These are phyloP conservation scores for Crocidura indochinensis DNA, from an alignment of 2,797 vertebrate species.

Conservation along the genomic window DNA sequence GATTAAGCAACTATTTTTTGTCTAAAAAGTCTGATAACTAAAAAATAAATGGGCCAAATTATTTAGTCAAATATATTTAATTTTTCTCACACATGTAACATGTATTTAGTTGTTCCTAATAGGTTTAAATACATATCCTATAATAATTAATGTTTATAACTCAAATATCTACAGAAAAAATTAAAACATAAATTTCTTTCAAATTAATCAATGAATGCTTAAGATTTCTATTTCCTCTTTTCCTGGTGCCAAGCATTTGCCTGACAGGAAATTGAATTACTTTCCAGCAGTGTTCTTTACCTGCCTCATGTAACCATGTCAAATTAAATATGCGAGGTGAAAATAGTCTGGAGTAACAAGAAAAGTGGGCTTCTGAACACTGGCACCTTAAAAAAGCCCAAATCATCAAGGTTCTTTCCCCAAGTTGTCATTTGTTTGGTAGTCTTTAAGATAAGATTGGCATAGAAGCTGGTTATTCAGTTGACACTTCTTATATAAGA, in stretches of 20 bases:
- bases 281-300: constrained; percentile 6
- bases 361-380: background rate
- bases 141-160: background rate
- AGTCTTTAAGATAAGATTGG: constrained; percentile 17
- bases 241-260: background rate
- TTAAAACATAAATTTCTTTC: background rate
- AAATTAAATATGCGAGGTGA: constrained; percentile 30
- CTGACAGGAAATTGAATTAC: background rate
- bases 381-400: constrained; percentile 15
- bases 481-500: background rate
- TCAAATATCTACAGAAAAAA: too few species aligned
- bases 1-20: constrained; percentile 39
- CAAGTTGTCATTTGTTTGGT: constrained; percentile 40
- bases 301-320: background rate
- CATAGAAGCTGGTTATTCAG: background rate
- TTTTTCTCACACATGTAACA: background rate
- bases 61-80: constrained; percentile 51
- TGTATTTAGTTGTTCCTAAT: constrained; percentile 6
- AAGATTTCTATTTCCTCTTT: constrained; percentile 24
- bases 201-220: background rate
- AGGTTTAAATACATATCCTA: background rate
- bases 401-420: constrained; percentile 38
- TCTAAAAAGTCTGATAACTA: constrained; percentile 23
- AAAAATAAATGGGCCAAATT: constrained; percentile 28
- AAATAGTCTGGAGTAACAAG: background rate